Percentiles rank a stretch among this genome's conserved stretches.
Evolutionary conservation across 2,113 vertebrate genomes (phyloP).

Genomic region (Aptenodytes patagonicus): DNA sequence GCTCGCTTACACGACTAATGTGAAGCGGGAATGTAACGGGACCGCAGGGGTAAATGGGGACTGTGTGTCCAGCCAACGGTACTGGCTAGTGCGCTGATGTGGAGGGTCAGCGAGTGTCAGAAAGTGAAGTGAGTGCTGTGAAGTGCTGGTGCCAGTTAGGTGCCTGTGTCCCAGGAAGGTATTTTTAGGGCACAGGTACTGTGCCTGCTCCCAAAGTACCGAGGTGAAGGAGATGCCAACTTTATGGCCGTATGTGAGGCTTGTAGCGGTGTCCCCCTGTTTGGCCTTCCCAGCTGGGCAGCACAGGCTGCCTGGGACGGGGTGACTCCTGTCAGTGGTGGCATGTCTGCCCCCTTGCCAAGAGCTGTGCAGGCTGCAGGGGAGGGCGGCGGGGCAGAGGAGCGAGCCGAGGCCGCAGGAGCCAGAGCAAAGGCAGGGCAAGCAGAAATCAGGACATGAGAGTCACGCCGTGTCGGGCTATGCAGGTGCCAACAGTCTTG

Average conservation of each 20-base stretch:
- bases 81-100: neutral
- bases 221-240: neutral
- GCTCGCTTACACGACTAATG: accelerated
- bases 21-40: neutral
- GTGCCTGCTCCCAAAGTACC: neutral
- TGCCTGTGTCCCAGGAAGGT: neutral
- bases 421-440: neutral
- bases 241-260: no score
- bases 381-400: neutral
- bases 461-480: neutral
- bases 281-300: neutral
- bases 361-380: neutral
- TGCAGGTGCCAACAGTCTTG: neutral
- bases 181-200: neutral
- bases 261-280: accelerated
- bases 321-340: neutral
- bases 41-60: no score
- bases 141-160: no score
- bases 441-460: neutral
- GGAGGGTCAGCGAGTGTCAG: neutral
- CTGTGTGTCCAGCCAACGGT: neutral
- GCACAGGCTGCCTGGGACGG: neutral
- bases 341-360: neutral
- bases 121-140: no score
- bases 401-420: neutral